Conservation (phyloP, 2,888 invertebrate species). For the Epirrita christyi region DNA sequence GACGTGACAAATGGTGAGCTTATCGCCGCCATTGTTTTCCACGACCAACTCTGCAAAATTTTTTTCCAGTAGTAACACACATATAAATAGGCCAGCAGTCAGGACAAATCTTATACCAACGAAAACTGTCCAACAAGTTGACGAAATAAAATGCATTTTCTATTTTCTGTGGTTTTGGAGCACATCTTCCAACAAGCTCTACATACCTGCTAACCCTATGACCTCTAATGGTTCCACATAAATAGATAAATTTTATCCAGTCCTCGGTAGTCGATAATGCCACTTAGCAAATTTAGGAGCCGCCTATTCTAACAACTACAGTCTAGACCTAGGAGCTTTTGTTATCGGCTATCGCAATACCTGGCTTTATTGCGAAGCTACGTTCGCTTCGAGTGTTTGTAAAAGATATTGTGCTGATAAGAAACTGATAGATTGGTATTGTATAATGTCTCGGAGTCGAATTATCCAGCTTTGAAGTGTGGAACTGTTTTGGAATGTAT, state of each 20-base stretch:
- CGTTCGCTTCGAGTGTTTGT: constrained; percentile 15
- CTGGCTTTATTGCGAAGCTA: constrained; percentile 47
- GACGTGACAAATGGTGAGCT: too few relatives aligned
- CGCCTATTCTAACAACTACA: constrained; percentile 58
- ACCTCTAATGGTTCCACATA: constrained; percentile 49
- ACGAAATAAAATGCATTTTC: too few relatives aligned
- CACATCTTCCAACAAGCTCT: constrained; percentile 20
- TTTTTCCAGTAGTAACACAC: too few relatives aligned
- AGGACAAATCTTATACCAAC: too few relatives aligned
- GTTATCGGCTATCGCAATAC: constrained; percentile 19
- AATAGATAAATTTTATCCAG: too few relatives aligned
- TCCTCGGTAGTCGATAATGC: constrained; percentile 59
- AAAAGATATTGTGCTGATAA: constrained; percentile 21
- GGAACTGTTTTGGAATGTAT: constrained; percentile 3
- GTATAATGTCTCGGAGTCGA: constrained; percentile 7
- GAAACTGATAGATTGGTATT: constrained; percentile 15
- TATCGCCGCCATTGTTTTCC: too few relatives aligned
- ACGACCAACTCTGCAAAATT: too few relatives aligned
- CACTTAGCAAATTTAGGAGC: constrained; percentile 64
- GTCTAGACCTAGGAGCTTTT: constrained; percentile 21
- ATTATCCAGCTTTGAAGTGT: constrained; percentile 5
- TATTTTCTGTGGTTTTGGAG: too few relatives aligned
- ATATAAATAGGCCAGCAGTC: too few relatives aligned
- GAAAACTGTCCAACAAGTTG: too few relatives aligned
- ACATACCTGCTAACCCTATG: constrained; percentile 24